Conservation (phyloP, 2,113 vertebrate species). For the Myocastor coypus region DNA sequence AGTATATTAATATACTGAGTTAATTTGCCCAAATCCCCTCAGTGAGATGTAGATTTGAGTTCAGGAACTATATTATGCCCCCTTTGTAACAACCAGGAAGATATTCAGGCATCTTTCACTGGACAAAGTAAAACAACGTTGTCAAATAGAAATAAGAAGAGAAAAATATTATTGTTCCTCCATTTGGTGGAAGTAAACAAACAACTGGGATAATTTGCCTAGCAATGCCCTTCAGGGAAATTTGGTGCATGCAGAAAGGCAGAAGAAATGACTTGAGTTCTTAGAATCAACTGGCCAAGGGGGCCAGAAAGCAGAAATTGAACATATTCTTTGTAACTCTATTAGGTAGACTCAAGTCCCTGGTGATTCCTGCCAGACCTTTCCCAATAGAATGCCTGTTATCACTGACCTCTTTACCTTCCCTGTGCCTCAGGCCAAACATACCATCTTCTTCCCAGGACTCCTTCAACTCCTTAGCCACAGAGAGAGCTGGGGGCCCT, state of each 20-base stretch:
- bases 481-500: constrained; percentile 42
- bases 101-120: constrained; percentile 45
- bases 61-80: no score
- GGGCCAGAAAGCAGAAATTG: constrained; percentile 82
- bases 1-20: neutral
- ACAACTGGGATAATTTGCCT: constrained; percentile 75
- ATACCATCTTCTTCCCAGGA: constrained; percentile 67
- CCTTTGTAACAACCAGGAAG: constrained; percentile 44
- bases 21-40: neutral
- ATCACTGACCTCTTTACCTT: constrained; percentile 72
- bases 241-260: constrained; percentile 56
- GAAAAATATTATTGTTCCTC: constrained; percentile 49
- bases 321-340: constrained; percentile 79
- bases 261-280: constrained; percentile 63
- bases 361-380: constrained; percentile 39
- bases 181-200: constrained; percentile 45
- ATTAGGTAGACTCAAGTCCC: constrained; percentile 72
- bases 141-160: constrained; percentile 44
- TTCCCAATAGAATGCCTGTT: neutral
- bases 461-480: constrained; percentile 67
- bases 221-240: constrained; percentile 68
- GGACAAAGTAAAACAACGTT: constrained; percentile 52
- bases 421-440: constrained; percentile 71
- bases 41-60: neutral
- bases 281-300: constrained; percentile 74